A percentile compares a stretch with the other conserved stretches of the same genome.
These are phyloP conservation scores for Drosophila nr. fundita DNA, from an alignment of 2,888 invertebrate species.

Conservation along the genomic window DNA sequence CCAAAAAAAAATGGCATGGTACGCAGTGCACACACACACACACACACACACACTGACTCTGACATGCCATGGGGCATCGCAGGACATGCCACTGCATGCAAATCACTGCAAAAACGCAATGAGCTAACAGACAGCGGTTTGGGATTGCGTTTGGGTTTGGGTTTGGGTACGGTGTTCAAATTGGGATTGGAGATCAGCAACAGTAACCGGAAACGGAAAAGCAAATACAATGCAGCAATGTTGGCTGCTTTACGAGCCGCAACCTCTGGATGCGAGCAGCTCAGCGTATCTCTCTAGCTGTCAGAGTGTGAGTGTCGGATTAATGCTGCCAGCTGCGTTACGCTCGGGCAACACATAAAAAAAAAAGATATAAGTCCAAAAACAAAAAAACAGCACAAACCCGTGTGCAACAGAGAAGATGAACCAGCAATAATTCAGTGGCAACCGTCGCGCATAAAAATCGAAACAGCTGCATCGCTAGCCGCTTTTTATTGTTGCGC, in stretches of 20 bases:
- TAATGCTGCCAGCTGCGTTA: slow-evolving; percentile 71
- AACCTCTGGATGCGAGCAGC: slow-evolving; percentile 26
- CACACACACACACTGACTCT: background rate
- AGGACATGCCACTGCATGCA: slow-evolving; percentile 72
- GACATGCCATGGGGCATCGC: slow-evolving; percentile 13
- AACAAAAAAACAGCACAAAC: background rate
- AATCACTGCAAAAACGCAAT: slow-evolving; percentile 70
- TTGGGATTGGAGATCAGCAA: slow-evolving; percentile 45
- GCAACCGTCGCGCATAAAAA: slow-evolving; percentile 68
- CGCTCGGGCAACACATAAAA: slow-evolving; percentile 20
- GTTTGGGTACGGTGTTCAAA: slow-evolving; percentile 23
- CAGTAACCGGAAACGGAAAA: slow-evolving; percentile 39
- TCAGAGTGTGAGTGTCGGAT: slow-evolving; percentile 50
- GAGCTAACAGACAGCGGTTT: slow-evolving; percentile 34
- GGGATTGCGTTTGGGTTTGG: slow-evolving; percentile 21
- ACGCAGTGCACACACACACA: background rate
- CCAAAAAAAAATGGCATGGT: slow-evolving; percentile 11
- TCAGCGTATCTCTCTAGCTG: slow-evolving; percentile 10
- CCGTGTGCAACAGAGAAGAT: slow-evolving; percentile 43
- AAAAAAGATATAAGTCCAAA: slow-evolving; percentile 10
- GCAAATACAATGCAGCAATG: slow-evolving; percentile 48
- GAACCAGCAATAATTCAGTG: slow-evolving; percentile 79
- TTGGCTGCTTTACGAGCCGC: slow-evolving; percentile 71
- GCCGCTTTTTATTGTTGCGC: slow-evolving; percentile 67
- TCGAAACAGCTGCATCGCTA: slow-evolving; percentile 68